phyloP scores from a whole-genome alignment of 2,888 invertebrate species.

The Mallateleia sp. region DNA sequence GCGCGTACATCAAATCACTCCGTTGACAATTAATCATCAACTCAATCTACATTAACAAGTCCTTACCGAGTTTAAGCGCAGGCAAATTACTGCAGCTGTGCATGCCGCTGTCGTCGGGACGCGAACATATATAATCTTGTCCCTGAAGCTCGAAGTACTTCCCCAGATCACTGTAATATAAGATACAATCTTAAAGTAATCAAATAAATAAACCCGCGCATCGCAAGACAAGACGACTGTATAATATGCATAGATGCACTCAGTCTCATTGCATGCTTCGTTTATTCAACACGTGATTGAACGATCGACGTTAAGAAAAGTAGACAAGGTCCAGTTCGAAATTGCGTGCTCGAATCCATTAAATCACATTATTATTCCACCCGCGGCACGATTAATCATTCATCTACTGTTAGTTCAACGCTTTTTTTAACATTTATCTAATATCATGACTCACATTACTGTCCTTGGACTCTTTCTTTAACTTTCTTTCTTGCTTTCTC shows the following conservation, averaged over 20 bases:
- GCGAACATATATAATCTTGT: constrained; percentile 99
- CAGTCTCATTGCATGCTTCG: constrained; percentile 84
- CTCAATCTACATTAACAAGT: constrained; percentile 5
- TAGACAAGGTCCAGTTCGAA: constrained; percentile 75
- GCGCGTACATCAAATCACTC: not conserved
- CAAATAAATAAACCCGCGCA: constrained; percentile 38
- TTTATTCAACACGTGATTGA: constrained; percentile 76
- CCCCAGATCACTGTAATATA: constrained; percentile 91
- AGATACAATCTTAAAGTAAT: constrained; percentile 63
- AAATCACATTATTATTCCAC: constrained; percentile 67
- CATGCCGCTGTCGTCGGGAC: constrained; percentile 98
- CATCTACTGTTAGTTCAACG: constrained; percentile 41
- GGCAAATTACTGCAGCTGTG: constrained; percentile 96
- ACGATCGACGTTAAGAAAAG: constrained; percentile 79
- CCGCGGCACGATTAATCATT: constrained; percentile 58
- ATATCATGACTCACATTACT: constrained; percentile 21
- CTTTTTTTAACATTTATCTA: constrained; percentile 49
- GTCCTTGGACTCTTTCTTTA: constrained; percentile 13
- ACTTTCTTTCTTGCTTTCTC: constrained; percentile 5
- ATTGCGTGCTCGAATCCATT: constrained; percentile 77
- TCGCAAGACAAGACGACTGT: constrained; percentile 80
- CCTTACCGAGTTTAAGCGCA: constrained; percentile 90
- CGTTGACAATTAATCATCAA: not conserved
- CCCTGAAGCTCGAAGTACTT: constrained; percentile 97
- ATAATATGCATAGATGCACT: constrained; percentile 85